Percentiles rank a stretch among this genome's conserved stretches.
Evolutionary conservation across 1,140 invertebrate genomes (phyloP).

Genomic region (Berghia stephanieae): DNA sequence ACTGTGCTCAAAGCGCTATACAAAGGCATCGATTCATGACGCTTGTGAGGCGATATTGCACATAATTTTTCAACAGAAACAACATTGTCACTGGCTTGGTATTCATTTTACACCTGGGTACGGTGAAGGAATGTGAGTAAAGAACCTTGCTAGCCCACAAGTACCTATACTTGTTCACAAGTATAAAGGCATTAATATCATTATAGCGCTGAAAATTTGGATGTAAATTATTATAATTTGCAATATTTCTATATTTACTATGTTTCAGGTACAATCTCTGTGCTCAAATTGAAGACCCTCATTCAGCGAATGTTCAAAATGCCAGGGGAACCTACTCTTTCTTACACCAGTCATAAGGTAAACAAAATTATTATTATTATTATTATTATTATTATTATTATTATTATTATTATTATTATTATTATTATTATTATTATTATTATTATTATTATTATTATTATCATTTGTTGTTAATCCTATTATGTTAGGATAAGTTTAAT

Average conservation of each 20-base stretch:
- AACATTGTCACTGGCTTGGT: too few relatives aligned
- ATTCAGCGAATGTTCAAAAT: slow-evolving; percentile 77
- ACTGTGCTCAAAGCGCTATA: too few relatives aligned
- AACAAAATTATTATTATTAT: background rate
- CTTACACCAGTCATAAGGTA: slow-evolving; percentile 71
- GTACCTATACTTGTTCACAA: background rate
- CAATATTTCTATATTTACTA: background rate
- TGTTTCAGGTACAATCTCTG: slow-evolving; percentile 77
- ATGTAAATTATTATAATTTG: background rate
- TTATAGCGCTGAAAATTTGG: background rate
- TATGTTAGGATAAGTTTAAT: background rate
- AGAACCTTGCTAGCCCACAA: too few relatives aligned
- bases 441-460: background rate
- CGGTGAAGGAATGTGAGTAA: too few relatives aligned
- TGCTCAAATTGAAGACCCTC: slow-evolving; percentile 82
- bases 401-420: background rate
- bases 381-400: background rate
- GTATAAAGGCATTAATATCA: background rate
- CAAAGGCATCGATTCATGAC: too few relatives aligned
- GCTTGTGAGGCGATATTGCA: too few relatives aligned
- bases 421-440: background rate
- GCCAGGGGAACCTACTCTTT: slow-evolving; percentile 68
- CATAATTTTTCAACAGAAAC: too few relatives aligned
- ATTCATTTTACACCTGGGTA: too few relatives aligned
- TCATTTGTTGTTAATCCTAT: too few relatives aligned